These are phyloP conservation scores for Emydoidea blandingii DNA, from an alignment of 2,797 vertebrate species.

Conservation along the genomic window DNA sequence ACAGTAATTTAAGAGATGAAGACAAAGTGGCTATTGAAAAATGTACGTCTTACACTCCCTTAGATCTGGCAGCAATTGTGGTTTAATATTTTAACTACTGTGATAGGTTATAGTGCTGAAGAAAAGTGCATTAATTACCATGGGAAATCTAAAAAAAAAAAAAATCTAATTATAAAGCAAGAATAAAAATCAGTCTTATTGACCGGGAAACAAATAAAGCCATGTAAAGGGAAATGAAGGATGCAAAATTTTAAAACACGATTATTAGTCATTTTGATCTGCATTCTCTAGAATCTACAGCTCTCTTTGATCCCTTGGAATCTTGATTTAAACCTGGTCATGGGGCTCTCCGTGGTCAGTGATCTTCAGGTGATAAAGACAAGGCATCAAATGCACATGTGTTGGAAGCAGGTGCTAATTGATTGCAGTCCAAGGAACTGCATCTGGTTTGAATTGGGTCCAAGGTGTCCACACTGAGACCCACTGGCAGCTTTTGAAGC, in stretches of 20 bases:
- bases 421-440: not conserved
- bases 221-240: conserved; percentile 54
- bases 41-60: conserved; percentile 48
- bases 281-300: not conserved
- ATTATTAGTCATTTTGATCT: conserved; percentile 48
- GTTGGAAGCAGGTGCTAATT: conserved; percentile 43
- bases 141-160: conserved; percentile 49
- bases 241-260: conserved; percentile 40
- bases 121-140: conserved; percentile 74
- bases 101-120: conserved; percentile 62
- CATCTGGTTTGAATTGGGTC: not conserved
- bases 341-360: not conserved
- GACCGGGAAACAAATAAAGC: conserved; percentile 71
- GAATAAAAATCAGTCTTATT: conserved; percentile 70
- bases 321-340: conserved; percentile 21
- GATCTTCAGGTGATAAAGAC: not conserved
- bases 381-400: not conserved
- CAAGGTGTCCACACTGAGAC: not conserved
- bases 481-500: not conserved
- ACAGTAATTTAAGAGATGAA: conserved; percentile 70
- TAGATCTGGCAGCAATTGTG: conserved; percentile 62
- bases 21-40: conserved; percentile 66
- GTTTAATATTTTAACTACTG: conserved; percentile 72
- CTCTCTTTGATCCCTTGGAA: not conserved
- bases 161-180: conserved; percentile 55